Evolutionary conservation across 2,797 vertebrate species (phyloP).

Genomic region (Etheostoma nigrum): DNA sequence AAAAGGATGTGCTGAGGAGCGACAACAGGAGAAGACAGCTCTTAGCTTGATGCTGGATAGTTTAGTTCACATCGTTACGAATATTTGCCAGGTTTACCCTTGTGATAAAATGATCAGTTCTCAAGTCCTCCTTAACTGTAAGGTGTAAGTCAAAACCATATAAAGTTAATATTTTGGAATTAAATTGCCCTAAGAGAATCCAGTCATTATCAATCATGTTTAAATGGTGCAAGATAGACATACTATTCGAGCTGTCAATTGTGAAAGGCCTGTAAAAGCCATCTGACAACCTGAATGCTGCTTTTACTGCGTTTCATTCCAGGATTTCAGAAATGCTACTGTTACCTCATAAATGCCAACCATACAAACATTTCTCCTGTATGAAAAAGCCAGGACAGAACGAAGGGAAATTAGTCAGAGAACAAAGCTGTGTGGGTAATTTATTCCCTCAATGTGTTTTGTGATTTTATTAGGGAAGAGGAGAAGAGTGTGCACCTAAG

Average conservation of each 20-base stretch:
- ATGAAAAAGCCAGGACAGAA: conserved; percentile 6
- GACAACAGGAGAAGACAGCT: neutral
- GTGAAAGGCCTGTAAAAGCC: conserved; percentile 11
- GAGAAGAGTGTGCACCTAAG: neutral
- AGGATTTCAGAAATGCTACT: conserved; percentile 3
- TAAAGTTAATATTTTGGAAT: neutral
- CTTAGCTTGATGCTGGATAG: neutral
- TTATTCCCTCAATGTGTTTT: conserved; percentile 10
- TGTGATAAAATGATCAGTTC: conserved; percentile 1
- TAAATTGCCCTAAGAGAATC: neutral
- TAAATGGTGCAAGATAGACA: neutral
- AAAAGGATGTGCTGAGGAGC: neutral
- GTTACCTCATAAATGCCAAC: conserved; percentile 48
- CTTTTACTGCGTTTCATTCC: conserved; percentile 1
- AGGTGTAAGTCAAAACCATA: neutral
- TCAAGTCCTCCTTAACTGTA: neutral
- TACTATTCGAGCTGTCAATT: neutral
- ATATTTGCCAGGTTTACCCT: neutral
- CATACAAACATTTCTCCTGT: conserved; percentile 6
- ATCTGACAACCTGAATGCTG: conserved; percentile 14
- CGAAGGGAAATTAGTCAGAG: conserved; percentile 16
- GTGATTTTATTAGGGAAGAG: neutral
- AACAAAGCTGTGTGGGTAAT: conserved; percentile 24
- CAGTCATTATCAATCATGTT: neutral
- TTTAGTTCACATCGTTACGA: conserved; percentile 7